These are phyloP conservation scores for Caenorhabditis virilis DNA, from an alignment of 2,888 invertebrate genomes.

Conservation along the genomic window DNA sequence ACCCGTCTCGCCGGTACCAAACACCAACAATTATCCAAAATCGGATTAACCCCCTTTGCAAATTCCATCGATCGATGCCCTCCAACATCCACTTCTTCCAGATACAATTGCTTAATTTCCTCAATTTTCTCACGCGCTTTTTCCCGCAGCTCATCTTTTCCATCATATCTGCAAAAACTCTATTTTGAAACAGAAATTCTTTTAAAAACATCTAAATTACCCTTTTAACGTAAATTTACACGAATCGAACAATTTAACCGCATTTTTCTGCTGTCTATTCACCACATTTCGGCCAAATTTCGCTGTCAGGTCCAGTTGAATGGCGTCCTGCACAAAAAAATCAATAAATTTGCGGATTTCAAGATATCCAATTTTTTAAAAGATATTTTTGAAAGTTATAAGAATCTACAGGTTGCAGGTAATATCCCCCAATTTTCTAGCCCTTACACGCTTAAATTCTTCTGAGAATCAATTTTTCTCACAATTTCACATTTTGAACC, in stretches of 20 bases:
- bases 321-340: conserved; percentile 51
- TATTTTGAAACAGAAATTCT: background rate
- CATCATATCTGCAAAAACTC: conserved; percentile 9
- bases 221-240: conserved; percentile 33
- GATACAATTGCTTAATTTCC: conserved; percentile 57
- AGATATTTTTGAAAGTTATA: too few relatives aligned
- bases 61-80: conserved; percentile 40
- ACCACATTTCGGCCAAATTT: conserved; percentile 53
- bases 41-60: conserved; percentile 56
- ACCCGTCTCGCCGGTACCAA: conserved; percentile 58
- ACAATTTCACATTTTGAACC: too few relatives aligned
- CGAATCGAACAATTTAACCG: conserved; percentile 57
- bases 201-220: conserved; percentile 1
- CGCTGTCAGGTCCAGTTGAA: conserved; percentile 60
- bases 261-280: conserved; percentile 56
- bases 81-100: conserved; percentile 54
- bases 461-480: too few relatives aligned
- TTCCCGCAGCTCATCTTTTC: conserved; percentile 40
- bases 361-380: conserved; percentile 4
- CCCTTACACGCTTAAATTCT: too few relatives aligned
- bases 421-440: too few relatives aligned
- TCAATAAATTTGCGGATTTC: conserved; percentile 7
- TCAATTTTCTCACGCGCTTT: conserved; percentile 53
- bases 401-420: too few relatives aligned
- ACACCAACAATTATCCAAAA: conserved; percentile 58